A percentile compares a stretch with the other conserved stretches of the same genome.
Evolutionary conservation across 2,888 invertebrate species (phyloP).

Genomic region (Aporophyla nigra): DNA sequence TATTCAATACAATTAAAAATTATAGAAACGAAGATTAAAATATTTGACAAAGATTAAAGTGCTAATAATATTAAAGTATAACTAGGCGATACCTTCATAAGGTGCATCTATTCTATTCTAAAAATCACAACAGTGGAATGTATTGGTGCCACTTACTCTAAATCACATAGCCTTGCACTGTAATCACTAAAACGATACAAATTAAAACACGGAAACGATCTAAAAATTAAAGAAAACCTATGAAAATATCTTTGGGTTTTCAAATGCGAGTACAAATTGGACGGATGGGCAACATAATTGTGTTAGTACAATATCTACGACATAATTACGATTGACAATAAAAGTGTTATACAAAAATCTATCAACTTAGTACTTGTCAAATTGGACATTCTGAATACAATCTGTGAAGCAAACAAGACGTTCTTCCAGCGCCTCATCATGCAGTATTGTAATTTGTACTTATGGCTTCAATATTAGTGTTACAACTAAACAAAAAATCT

Average conservation of each 20-base stretch:
- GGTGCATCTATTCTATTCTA: conserved; percentile 81
- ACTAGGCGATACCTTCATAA: conserved; percentile 70
- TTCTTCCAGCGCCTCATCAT: conserved; percentile 29
- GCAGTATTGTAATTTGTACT: conserved; percentile 67
- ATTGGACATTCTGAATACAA: conserved; percentile 48
- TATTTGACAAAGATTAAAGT: conserved; percentile 66
- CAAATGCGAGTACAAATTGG: conserved; percentile 77
- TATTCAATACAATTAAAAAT: conserved; percentile 69
- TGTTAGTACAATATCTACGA: conserved; percentile 54
- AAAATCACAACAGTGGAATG: conserved; percentile 90
- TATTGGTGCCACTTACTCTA: conserved; percentile 85
- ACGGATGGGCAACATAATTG: conserved; percentile 59
- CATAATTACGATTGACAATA: conserved; percentile 58
- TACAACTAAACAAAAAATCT: conserved; percentile 51
- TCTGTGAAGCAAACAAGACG: conserved; percentile 12
- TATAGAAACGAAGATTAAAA: conserved; percentile 70
- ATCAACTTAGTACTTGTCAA: conserved; percentile 63
- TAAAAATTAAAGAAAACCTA: conserved; percentile 74
- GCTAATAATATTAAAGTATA: conserved; percentile 64
- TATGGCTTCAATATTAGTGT: conserved; percentile 64
- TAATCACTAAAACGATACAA: conserved; percentile 70
- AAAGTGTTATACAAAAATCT: conserved; percentile 55
- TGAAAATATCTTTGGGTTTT: conserved; percentile 83
- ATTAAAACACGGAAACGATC: conserved; percentile 72
- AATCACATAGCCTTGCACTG: conserved; percentile 87